Evolutionary conservation across 2,888 invertebrate genomes (phyloP).

Genomic region (Chloromyia formosa): DNA sequence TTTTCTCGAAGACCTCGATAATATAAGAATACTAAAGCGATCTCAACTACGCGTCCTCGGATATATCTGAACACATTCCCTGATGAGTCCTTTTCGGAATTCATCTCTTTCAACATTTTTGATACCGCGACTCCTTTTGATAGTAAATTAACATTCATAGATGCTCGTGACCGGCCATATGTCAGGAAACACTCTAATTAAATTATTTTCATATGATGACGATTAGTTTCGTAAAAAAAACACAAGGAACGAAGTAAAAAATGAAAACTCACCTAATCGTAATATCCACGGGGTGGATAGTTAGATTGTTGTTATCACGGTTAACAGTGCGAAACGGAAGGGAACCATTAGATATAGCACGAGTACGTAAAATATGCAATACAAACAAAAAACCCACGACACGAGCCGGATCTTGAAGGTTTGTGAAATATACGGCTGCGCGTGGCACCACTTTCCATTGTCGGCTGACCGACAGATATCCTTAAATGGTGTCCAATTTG

Average conservation of each 20-base stretch:
- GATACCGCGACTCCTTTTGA: slow-evolving; percentile 17
- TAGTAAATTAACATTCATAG: slow-evolving; percentile 12
- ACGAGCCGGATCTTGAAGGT: slow-evolving; percentile 44
- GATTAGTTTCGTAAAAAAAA: slow-evolving; percentile 39
- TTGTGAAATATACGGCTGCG: slow-evolving; percentile 45
- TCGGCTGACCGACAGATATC: slow-evolving; percentile 6
- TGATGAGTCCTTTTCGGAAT: background rate
- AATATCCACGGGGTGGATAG: no score
- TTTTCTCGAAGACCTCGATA: no score
- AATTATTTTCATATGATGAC: slow-evolving; percentile 44
- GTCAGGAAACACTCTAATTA: slow-evolving; percentile 42
- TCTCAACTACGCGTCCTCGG: no score
- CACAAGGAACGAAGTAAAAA: background rate
- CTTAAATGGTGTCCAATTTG: slow-evolving; percentile 41
- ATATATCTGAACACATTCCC: no score
- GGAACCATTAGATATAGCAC: slow-evolving; percentile 4
- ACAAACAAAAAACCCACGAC: no score
- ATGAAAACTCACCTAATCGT: no score
- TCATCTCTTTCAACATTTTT: slow-evolving; percentile 31
- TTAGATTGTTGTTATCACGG: slow-evolving; percentile 4
- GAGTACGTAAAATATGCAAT: background rate
- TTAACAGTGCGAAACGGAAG: slow-evolving; percentile 38
- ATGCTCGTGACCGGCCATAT: slow-evolving; percentile 42
- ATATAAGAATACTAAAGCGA: no score
- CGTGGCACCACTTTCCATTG: slow-evolving; percentile 46